phyloP scores from a whole-genome alignment of 2,797 vertebrate species.

The Gobionotothen gibberifrons region DNA sequence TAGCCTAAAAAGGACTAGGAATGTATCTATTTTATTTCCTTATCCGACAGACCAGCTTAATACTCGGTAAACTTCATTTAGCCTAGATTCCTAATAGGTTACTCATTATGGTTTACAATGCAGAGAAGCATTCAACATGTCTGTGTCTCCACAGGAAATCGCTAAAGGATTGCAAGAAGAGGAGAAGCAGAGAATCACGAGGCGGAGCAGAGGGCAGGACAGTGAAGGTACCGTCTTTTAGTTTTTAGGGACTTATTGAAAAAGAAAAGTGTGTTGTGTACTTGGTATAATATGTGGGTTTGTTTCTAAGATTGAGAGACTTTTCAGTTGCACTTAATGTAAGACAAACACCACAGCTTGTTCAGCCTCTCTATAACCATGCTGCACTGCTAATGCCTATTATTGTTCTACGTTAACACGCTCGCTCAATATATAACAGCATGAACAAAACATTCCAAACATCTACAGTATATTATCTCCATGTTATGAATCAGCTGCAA shows the following conservation, averaged over 20 bases:
- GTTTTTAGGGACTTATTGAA: neutral
- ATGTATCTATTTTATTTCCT: neutral
- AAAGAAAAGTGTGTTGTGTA: neutral
- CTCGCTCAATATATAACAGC: neutral
- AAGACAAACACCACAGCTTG: neutral
- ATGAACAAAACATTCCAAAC: slow-evolving; percentile 13
- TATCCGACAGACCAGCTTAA: neutral
- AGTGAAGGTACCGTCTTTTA: slow-evolving; percentile 67
- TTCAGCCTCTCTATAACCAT: neutral
- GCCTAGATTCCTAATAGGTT: neutral
- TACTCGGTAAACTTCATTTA: neutral
- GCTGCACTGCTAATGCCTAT: neutral
- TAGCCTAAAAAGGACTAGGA: neutral
- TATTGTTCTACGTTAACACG: neutral
- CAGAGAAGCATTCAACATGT: neutral
- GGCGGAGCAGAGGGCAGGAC: slow-evolving; percentile 59
- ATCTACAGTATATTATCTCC: neutral
- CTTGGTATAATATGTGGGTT: no score
- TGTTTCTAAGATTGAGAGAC: neutral
- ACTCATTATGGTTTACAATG: neutral
- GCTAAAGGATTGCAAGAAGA: slow-evolving; percentile 85
- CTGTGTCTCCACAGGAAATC: slow-evolving; percentile 80
- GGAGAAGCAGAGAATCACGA: slow-evolving; percentile 72
- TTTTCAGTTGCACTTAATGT: neutral
- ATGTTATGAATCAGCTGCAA: neutral